Evolutionary conservation across 2,113 vertebrate genomes (phyloP).

Genomic region (Phainopepla nitens): DNA sequence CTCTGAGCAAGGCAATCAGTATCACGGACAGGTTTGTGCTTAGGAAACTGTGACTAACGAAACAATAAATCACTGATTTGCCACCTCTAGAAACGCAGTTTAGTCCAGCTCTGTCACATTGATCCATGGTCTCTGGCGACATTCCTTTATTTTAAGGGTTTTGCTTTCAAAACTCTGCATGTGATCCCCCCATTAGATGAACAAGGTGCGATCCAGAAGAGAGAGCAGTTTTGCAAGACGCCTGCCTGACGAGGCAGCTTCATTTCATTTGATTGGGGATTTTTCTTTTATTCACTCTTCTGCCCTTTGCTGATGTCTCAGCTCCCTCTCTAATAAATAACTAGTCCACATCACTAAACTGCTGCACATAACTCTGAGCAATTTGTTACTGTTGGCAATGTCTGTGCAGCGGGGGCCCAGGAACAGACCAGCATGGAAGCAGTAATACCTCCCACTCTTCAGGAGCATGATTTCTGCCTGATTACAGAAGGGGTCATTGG

Average conservation of each 20-base stretch:
- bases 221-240: neutral
- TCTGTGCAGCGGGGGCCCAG: conserved; percentile 27
- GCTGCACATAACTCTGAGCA: conserved; percentile 33
- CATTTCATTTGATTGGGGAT: neutral
- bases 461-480: conserved; percentile 55
- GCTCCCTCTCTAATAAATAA: conserved; percentile 49
- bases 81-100: neutral
- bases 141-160: neutral
- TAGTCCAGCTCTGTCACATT: neutral
- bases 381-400: conserved; percentile 66
- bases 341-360: neutral
- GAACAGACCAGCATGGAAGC: conserved; percentile 49
- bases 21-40: neutral
- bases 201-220: neutral
- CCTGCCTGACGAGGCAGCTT: neutral
- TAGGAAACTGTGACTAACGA: conserved; percentile 21
- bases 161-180: neutral
- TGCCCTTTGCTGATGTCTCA: neutral
- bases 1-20: neutral
- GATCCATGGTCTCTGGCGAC: neutral
- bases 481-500: conserved; percentile 57
- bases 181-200: neutral
- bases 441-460: conserved; percentile 53
- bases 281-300: neutral
- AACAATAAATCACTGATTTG: conserved; percentile 18